These are phyloP conservation scores for Rhombomys opimus DNA, from an alignment of 2,113 vertebrate species.

Conservation along the genomic window DNA sequence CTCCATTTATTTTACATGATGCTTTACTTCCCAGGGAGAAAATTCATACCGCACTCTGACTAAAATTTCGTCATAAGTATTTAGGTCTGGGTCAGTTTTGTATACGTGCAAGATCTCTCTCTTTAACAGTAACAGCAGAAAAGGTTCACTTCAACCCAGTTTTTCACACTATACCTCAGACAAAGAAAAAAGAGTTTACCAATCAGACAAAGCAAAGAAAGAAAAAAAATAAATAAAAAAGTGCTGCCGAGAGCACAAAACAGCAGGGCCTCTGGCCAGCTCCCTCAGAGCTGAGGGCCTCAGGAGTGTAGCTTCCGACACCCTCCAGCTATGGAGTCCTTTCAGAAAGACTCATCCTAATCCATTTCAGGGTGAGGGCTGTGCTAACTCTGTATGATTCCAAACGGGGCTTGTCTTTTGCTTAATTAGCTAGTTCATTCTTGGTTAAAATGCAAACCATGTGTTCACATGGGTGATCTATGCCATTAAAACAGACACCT, in stretches of 20 bases:
- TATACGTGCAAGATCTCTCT: background rate
- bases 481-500: background rate
- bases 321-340: background rate
- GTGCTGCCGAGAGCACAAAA: fast-evolving
- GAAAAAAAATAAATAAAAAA: background rate
- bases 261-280: background rate
- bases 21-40: background rate
- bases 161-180: background rate
- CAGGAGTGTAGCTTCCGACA: background rate
- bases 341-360: background rate
- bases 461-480: background rate
- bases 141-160: background rate
- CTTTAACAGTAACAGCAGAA: background rate
- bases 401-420: background rate
- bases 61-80: background rate
- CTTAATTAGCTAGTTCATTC: constrained; percentile 30
- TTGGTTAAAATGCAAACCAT: constrained; percentile 29
- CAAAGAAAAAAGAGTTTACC: background rate
- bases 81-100: background rate
- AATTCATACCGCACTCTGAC: background rate
- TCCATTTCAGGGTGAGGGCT: background rate
- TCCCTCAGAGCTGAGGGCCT: background rate
- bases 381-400: background rate
- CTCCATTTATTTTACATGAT: background rate
- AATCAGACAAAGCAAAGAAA: background rate